phyloP scores from a whole-genome alignment of 2,113 vertebrate species.

The Halcyon senegalensis region DNA sequence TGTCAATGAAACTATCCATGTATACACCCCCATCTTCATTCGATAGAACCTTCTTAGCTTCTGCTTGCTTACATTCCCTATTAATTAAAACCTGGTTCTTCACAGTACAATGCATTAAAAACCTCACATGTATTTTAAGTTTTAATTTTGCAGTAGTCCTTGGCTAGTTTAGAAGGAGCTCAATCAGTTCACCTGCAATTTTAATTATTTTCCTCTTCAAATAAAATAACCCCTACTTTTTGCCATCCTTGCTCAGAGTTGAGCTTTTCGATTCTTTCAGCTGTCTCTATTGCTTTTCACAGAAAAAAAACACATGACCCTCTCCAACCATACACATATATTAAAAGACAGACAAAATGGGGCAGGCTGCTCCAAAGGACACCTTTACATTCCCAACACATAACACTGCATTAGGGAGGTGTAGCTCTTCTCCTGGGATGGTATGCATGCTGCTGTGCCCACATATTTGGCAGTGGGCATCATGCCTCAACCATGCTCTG shows the following conservation, averaged over 20 bases:
- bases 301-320: neutral
- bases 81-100: neutral
- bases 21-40: neutral
- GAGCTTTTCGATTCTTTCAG: neutral
- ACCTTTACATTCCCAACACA: fast-evolving
- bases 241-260: neutral
- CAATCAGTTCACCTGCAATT: neutral
- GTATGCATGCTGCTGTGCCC: neutral
- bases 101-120: neutral
- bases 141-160: neutral
- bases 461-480: fast-evolving
- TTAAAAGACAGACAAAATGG: neutral
- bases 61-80: neutral
- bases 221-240: neutral
- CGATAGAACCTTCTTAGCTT: neutral
- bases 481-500: neutral
- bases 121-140: neutral
- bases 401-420: fast-evolving
- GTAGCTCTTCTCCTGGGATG: neutral
- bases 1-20: neutral
- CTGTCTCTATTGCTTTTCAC: neutral
- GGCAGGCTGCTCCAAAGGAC: neutral
- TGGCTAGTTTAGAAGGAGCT: neutral
- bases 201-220: neutral
- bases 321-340: neutral